A percentile compares a stretch with the other conserved stretches of the same genome.
Conservation (phyloP, 2,797 vertebrate species). For the Streptopelia turtur region DNA sequence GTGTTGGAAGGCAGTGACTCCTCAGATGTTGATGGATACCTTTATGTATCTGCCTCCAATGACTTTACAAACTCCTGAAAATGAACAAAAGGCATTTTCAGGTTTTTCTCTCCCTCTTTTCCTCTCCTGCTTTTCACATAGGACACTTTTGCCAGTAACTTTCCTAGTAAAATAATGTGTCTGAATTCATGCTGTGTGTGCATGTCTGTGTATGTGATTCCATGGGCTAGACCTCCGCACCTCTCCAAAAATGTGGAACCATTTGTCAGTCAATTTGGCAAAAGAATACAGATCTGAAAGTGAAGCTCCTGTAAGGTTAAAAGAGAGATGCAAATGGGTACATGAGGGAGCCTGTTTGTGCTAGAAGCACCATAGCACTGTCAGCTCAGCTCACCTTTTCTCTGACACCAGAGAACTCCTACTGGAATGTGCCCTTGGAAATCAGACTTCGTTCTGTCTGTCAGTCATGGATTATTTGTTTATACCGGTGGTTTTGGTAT, state of each 20-base stretch:
- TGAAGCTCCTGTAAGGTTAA: neutral
- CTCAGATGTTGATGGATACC: neutral
- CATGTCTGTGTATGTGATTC: neutral
- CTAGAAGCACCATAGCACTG: neutral
- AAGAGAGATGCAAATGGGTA: neutral
- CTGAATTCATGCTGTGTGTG: neutral
- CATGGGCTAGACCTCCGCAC: neutral
- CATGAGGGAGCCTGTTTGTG: neutral
- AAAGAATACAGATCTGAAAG: neutral
- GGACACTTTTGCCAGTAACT: neutral
- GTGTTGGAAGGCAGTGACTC: neutral
- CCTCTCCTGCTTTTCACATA: neutral
- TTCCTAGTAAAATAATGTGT: neutral
- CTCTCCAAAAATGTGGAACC: neutral
- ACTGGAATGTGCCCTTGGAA: neutral
- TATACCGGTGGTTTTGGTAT: neutral
- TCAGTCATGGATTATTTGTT: neutral
- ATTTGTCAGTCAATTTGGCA: neutral
- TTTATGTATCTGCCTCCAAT: neutral
- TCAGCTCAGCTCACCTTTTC: neutral
- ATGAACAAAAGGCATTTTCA: neutral
- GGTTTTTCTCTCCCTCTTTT: neutral
- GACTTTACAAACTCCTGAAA: neutral
- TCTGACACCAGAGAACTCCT: neutral
- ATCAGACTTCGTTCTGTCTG: neutral